Evolutionary conservation across 2,797 vertebrate species (phyloP), one percentile per base, ranked within the genome.

Genomic region (Xerus rutilus): DNA sequence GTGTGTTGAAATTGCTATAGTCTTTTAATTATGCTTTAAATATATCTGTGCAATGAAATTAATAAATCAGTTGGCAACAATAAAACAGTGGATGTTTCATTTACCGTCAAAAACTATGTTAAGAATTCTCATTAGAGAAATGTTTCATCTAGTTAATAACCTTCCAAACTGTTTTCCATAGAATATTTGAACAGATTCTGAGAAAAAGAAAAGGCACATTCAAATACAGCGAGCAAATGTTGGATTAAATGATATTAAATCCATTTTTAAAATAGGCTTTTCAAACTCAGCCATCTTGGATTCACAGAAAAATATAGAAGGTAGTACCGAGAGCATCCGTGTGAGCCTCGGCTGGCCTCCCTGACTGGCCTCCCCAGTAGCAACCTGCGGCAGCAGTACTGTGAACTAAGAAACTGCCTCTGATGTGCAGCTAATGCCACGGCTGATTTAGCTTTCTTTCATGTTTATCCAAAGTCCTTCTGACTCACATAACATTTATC

Each of bases 291-390:
- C 57, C 39, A 18, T 49, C 10, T 74, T 57, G 54, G 17, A 47
- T 64, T 28, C 64, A 74, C 5, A 69, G 78, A 69, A 84, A 57
- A 54, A 47, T 32, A 43, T 13, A 47, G 35, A 23, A 14, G 20
- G 7, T 17, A 7, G 15, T 32, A 9, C 30, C 17, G 35, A 23
- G 35, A 43, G 14, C 14, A 25, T 59, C 15, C 28, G 1, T 15
- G 1, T 25, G 3, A 15, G n/a, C 20, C 65, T 28, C 23, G 17
- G 15, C 18, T 10, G 35, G 7, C 21, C 15, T 18, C 49, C 14
- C 0, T 0, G 0, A 15, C 18, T 10, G 35, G 12, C n/a, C 3
- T 18, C 49, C 14, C 49, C n/a, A 6, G 1, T 39, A 2, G 62
- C 25, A 21, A 45, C 5, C 17, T 65, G 2, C 11, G 3, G 5